Evolutionary conservation across 2,888 invertebrate genomes (phyloP), one percentile per base, ranked within the genome.

Genomic region (Limnephilus rhombicus): DNA sequence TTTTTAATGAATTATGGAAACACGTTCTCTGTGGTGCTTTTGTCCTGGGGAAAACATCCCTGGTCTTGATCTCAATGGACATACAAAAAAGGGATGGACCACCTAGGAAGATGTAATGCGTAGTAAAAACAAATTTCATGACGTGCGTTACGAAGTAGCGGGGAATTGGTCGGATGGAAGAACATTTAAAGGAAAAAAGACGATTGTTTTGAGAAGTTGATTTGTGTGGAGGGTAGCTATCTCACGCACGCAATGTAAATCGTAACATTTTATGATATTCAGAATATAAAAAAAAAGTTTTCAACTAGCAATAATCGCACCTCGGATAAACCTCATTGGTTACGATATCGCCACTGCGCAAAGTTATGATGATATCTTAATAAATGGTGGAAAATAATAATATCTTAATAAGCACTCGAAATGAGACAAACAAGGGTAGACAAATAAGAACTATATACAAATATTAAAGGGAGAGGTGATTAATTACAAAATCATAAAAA

Each of bases 101-200:
- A 89, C 88, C 88, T 34, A 89, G n/a, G 88, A 89, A 89, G 88
- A 89, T 80, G 88, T 89, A 89, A 89, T 68, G 68, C 88, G 87
- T 37, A 80, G 80, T 89, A 89, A 89, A 88, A 89, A 89, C 88
- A 80, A 89, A 89, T 89, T 89, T 89, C 88, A 89, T 80, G 88
- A 89, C 88, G 80, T 89, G 88, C 68, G 88, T 89, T 80, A 80
- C 88, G 34, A 34, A 80, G 80, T 34, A 89, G 80, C 41, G 3
- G 68, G 80, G 80, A 80, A 89, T 80, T 34, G 80, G 34, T 31
- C 9, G 53, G 85, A 86, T 85, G 37, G 87, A 83, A n/a, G 83
- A 86, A 4, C 86, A 86, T 86, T 89, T 89, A 24, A n/a, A 80
- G 37, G 68, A 88, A 86, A 31, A 89, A 24, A 34, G 88, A 89